Evolutionary conservation across 2,888 invertebrate genomes (phyloP).

Genomic region (Gymnosoma rotundatum): DNA sequence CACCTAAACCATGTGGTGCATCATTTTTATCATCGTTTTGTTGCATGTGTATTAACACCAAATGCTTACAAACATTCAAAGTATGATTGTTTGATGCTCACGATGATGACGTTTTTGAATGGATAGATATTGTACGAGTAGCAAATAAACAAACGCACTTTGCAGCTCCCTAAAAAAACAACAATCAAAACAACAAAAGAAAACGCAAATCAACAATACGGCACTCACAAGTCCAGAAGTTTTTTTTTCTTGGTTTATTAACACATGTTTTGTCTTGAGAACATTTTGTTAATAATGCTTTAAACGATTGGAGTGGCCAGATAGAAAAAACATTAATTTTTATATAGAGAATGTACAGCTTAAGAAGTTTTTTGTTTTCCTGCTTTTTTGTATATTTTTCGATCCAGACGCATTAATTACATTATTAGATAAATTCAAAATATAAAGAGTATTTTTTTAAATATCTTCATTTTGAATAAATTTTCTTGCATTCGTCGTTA

Average conservation of each 20-base stretch:
- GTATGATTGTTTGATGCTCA: not conserved
- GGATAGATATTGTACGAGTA: slow-evolving; percentile 14
- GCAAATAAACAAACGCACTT: slow-evolving; percentile 47
- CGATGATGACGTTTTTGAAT: slow-evolving; percentile 38
- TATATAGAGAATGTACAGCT: no score
- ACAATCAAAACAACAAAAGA: not conserved
- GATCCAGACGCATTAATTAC: no score
- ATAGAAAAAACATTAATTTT: no score
- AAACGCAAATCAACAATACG: slow-evolving; percentile 1
- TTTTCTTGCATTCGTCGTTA: no score
- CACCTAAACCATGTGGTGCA: slow-evolving; percentile 50
- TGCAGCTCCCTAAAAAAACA: slow-evolving; percentile 46
- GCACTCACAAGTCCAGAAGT: not conserved
- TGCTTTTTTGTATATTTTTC: no score
- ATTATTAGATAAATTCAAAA: no score
- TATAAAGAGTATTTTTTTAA: no score
- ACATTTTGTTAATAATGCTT: slow-evolving; percentile 21
- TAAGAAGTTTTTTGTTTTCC: not conserved
- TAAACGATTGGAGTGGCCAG: not conserved
- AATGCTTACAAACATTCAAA: slow-evolving; percentile 36
- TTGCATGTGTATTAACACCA: slow-evolving; percentile 37
- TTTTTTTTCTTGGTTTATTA: slow-evolving; percentile 28
- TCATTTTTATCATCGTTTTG: slow-evolving; percentile 18
- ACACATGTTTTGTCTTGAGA: slow-evolving; percentile 46
- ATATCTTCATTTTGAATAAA: no score